Base-by-base conservation (phyloP, 2,797 vertebrate species). In the Microctenopoma stevenorrisi region DNA sequence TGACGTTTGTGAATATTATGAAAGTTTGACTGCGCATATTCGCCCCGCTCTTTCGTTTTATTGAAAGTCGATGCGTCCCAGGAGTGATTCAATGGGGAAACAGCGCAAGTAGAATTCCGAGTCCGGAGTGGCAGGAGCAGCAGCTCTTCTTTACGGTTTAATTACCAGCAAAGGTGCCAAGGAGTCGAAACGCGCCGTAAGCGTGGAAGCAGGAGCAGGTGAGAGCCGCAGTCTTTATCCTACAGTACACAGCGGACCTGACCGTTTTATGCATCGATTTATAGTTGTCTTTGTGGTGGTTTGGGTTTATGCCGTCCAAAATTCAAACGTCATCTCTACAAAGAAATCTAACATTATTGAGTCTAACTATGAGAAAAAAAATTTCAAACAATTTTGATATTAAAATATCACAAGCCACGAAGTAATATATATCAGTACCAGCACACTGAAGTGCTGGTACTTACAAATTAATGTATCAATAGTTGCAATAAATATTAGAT, bases 91-190 rank as follows among this genome's bases (percentile, higher is more conserved):
- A 64, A 88, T 91, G 89, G 86, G 58, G 82, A 90, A 87, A 81
- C 81, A 83, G 56, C 89, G 88, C 3, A 88, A 83, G 78, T 89
- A 89, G 78, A 77, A 79, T 54, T 53, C 18, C 18, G 55, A 69
- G 74, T 77, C 76, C 67, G 56, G n/a, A 3, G 63, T 72, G 70
- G 66, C 49, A 58, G 56, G 55, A 76, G 79, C 72, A 78, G 74
- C 77, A 78, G 80, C 80, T 74, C 52, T 22, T 70, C 51, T 25
- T 18, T 22, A 13, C 16, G 16, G 66, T 58, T 52, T 14, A 22
- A 25, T 64, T 53, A 25, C 16, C 53, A 42, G 37, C 28, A 53
- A n/a, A 68, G 61, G 44, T 16, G 46, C 54, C 37, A 7, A 63
- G 67, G 30, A 58, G 28, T 18, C 48, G 51, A 30, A 10, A 35